Base-by-base conservation (phyloP, 2,888 invertebrate genomes). In the Trissonchulus sp. region DNA sequence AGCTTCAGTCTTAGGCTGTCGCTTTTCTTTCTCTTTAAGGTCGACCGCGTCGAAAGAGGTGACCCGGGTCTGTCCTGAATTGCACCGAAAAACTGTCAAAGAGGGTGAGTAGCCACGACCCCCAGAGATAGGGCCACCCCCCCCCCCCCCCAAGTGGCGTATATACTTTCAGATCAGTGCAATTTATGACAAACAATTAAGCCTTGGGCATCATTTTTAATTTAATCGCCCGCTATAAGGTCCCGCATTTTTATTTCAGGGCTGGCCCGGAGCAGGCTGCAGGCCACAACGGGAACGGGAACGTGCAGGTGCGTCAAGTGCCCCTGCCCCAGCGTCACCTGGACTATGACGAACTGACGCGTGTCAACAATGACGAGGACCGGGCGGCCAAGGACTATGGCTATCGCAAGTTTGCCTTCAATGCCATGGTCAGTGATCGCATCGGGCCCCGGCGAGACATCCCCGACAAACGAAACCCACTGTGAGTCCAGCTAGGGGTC, bases 331-430 rank as follows among this genome's bases (percentile, higher is more conserved):
- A 33, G 30, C 28, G 34, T 28, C 65, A 28, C 62, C 63, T 79
- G 31, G 78, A 81, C 74, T 76, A 84, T 28, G 76, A 79, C 60
- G 78, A 79, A 36, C 75, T 84, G 37, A 83, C 81, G 1, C 74
- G 80, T 62, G 79, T 84, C 0, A 75, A 78, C 2, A 80, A 80
- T 30, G 77, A 79, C 8, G 80, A 82, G 48, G 84, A 84, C 76
- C 79, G 82, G 71, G 77, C 79, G n/a, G 76, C 79, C 18, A 80
- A 83, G 76, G 79, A 82, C 74, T 79, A 80, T 73, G 95, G 95
- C 3, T 94, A 93, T 83, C 91, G 90, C 83, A 86, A 89, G 73
- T 92, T 93, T 88, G 94, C 96, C 0, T 98, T 94, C 85, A 98
- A 98, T 85, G 90, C 92, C 2, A 87, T 96, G 28, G 90, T 97